Evolutionary conservation across 2,888 invertebrate species (phyloP), one percentile per base, ranked within the genome.

Genomic region (Drosophila demipolita): DNA sequence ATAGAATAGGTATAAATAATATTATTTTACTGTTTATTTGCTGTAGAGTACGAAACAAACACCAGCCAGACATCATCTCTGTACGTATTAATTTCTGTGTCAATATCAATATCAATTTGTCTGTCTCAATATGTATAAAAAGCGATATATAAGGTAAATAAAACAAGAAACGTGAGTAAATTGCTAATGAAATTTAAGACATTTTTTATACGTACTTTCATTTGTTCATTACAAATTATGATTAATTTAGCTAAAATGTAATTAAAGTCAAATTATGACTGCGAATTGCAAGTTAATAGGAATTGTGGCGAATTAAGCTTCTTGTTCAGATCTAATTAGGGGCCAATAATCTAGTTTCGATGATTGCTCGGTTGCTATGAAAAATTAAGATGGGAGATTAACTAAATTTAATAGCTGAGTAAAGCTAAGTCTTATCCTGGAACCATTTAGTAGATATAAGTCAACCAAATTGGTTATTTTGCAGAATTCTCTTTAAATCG

Each of bases 351-450:
- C 26, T 62, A 42, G 15, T 15, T 48, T 49, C 42, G 68, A 72
- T 81, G 83, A 86, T 42, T 42, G 12, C 81, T 77, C 77, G 77
- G 66, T 83, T 72, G 76, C 62, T 38, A 9, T 26, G 65, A 68
- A 70, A 76, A 70, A 73, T 79, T 74, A 67, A 20, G 36, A 29
- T n/a, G 40, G n/a, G 48, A 66, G 71, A 72, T 74, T 73, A 73
- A 45, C 54, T n/a, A 54, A 50, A 45, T 15, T 33, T 32, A 42
- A 63, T 59, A 66, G 76, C 58, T 66, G 53, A 78, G 53, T 73
- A 29, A 45, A 15, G n/a, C n/a, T n/a, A n/a, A n/a, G n/a, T 20
- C 55, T 73, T 66, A 78, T 78, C 9, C 48, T 38, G 49, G n/a
- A 63, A 60, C 26, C 15, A 50, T 66, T 60, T 36, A 55, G 50